These are phyloP conservation scores for Caretta caretta DNA, from an alignment of 2,113 vertebrate genomes.

Conservation along the genomic window DNA sequence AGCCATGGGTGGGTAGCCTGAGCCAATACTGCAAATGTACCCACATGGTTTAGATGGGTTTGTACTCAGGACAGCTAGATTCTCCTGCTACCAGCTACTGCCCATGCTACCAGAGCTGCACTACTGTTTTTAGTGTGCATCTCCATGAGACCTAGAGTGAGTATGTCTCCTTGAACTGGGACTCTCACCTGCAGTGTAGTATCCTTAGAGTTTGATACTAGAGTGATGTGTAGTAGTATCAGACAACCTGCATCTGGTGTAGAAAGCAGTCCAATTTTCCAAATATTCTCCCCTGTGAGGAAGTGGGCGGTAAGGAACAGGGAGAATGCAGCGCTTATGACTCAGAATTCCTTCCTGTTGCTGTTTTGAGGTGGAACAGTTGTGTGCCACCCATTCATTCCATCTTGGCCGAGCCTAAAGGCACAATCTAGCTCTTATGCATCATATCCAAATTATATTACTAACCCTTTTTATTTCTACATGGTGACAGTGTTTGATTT, in stretches of 20 bases:
- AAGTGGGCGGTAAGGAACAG: not conserved
- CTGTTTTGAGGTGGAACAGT: not conserved
- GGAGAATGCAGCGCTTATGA: not conserved
- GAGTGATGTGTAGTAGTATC: not conserved
- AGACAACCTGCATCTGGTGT: not conserved
- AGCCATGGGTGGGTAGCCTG: not conserved
- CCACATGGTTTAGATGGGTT: not conserved
- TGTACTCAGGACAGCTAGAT: not conserved
- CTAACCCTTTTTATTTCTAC: constrained; percentile 31
- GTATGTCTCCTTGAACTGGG: not conserved
- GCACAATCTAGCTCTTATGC: not conserved
- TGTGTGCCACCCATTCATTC: not conserved
- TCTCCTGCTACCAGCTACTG: not conserved
- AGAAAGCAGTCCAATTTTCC: not conserved
- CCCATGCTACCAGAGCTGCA: not conserved
- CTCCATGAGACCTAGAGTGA: not conserved
- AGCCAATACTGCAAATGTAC: not conserved
- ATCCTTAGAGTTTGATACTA: not conserved
- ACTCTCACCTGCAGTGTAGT: not conserved
- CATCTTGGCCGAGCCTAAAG: not conserved
- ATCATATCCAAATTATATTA: constrained; percentile 28
- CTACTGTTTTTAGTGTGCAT: not conserved
- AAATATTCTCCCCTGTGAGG: not conserved
- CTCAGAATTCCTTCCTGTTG: no score
- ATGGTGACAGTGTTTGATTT: constrained; percentile 31